Conservation (phyloP, 2,797 vertebrate species). For the Malurus leucopterus region DNA sequence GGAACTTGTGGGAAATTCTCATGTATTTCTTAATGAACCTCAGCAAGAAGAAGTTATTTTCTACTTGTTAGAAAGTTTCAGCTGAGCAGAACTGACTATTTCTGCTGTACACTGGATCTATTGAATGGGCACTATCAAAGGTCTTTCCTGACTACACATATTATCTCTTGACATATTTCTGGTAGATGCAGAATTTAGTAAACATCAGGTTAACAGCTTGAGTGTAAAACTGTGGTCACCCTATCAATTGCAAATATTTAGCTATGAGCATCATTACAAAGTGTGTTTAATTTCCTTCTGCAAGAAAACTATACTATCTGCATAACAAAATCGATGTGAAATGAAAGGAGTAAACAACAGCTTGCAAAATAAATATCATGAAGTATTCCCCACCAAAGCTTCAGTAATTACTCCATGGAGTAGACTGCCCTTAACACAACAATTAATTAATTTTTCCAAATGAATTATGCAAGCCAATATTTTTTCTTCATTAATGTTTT, state of each 20-base stretch:
- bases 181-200: neutral
- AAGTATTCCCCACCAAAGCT: slow-evolving; percentile 66
- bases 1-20: neutral
- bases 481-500: slow-evolving; percentile 76
- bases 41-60: neutral
- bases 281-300: slow-evolving; percentile 45
- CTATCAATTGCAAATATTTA: slow-evolving; percentile 43
- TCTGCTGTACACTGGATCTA: neutral
- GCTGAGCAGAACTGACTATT: neutral
- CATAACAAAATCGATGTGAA: slow-evolving; percentile 35
- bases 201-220: neutral
- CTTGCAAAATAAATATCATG: slow-evolving; percentile 69
- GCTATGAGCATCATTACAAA: slow-evolving; percentile 34
- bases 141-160: neutral
- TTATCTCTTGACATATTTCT: neutral
- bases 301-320: slow-evolving; percentile 37
- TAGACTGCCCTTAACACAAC: slow-evolving; percentile 69
- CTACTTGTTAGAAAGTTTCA: neutral
- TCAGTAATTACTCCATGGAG: slow-evolving; percentile 66
- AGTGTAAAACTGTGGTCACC: slow-evolving; percentile 9
- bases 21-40: neutral
- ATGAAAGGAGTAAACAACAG: slow-evolving; percentile 68
- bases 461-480: slow-evolving; percentile 76
- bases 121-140: neutral
- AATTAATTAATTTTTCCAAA: slow-evolving; percentile 80